Base-by-base conservation (phyloP, 2,888 invertebrate genomes). In the Agrochola circellaris region DNA sequence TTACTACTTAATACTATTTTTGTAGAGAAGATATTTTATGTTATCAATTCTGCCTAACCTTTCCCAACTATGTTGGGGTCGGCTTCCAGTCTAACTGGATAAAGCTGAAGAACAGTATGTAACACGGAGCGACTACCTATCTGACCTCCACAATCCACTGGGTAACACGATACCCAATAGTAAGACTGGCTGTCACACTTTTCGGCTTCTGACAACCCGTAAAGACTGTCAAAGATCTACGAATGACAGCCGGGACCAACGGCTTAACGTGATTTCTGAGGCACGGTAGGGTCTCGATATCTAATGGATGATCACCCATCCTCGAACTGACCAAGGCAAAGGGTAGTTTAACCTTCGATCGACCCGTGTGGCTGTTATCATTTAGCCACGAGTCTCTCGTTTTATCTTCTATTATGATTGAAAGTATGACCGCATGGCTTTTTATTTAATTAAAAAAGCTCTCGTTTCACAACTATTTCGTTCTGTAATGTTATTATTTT, bases 291-390 rank as follows among this genome's bases (percentile, higher is more conserved):
- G 23, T 23, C 54, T 54, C 23, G n/a, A n/a, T 54, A n/a, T 56
- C n/a, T 56, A 56, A 56, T 56, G 56, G 56, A 13, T 56, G n/a
- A n/a, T 56, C 56, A n/a, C n/a, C n/a, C 56, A 56, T 56, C 56
- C 5, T 23, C 11, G 4, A n/a, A n/a, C 11, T 2, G n/a, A n/a
- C n/a, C 11, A 1, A 23, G 54, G 11, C 11, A 54, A 54, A 54
- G 23, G 4, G 23, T 11, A 54, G 54, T 23, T 54, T n/a, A n/a
- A 54, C 11, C 9, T 54, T 54, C 9, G 11, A 54, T 54, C 23
- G 9, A 20, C 3, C 51, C 8, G 6, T 51, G 20, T 51, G 7
- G 8, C 51, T 51, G 23, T 23, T 54, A 54, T 11, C 23, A 54
- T 23, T 23, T 54, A 23, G 54, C n/a, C 11, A 54, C 11, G n/a